A percentile compares a stretch with the other conserved stretches of the same genome.
These are phyloP conservation scores for Sturnus vulgaris DNA, from an alignment of 2,113 vertebrate genomes.

Conservation along the genomic window DNA sequence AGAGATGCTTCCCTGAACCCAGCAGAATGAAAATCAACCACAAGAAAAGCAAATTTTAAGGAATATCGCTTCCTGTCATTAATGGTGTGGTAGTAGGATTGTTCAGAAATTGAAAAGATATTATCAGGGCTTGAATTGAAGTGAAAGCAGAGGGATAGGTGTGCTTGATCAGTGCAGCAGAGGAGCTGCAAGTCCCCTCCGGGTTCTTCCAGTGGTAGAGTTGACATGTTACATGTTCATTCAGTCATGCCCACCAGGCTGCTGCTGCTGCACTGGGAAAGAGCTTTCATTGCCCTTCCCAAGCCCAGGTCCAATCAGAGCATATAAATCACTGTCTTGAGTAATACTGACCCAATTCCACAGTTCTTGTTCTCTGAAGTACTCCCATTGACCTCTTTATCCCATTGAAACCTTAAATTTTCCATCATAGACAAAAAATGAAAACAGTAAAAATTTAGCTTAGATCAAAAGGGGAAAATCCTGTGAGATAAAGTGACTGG, in stretches of 20 bases:
- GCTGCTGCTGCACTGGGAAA: background rate
- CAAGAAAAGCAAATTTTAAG: background rate
- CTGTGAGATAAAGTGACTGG: background rate
- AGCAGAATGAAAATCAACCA: background rate
- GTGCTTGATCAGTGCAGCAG: background rate
- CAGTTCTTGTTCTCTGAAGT: background rate
- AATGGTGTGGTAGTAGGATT: background rate
- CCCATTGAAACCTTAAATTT: background rate
- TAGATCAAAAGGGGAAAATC: background rate
- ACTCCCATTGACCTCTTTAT: background rate
- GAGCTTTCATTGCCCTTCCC: background rate
- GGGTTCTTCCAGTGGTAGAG: background rate
- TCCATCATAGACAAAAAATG: background rate
- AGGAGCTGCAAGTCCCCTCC: background rate
- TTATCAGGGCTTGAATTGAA: background rate
- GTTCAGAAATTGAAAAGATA: background rate
- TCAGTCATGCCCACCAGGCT: background rate
- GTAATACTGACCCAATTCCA: background rate
- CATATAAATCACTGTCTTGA: background rate
- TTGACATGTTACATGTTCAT: accelerated
- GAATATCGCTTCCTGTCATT: background rate
- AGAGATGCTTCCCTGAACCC: background rate
- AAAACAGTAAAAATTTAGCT: background rate
- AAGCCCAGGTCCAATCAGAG: background rate
- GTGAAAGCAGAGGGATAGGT: background rate